Percentiles rank a stretch among this genome's conserved stretches.
Conservation (phyloP, 2,797 vertebrate species). For the Amniataba percoides region DNA sequence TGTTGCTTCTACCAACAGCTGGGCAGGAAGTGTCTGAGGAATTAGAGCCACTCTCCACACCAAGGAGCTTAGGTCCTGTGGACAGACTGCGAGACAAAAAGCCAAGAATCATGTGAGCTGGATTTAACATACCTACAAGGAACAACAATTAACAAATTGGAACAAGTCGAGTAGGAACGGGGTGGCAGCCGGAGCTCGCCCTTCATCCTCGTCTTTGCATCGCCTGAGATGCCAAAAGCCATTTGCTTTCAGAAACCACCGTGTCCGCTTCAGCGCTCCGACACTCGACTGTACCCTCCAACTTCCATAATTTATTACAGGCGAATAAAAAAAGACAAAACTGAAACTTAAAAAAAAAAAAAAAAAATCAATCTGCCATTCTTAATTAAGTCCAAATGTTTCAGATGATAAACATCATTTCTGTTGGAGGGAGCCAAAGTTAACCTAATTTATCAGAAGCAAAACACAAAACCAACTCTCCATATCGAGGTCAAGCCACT, state of each 20-base stretch:
- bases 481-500: conserved; percentile 80
- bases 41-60: conserved; percentile 47
- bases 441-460: conserved; percentile 68
- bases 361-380: background rate
- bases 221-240: conserved; percentile 48
- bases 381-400: background rate
- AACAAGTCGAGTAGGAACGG: conserved; percentile 27
- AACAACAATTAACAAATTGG: conserved; percentile 55
- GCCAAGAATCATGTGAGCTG: conserved; percentile 73
- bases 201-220: conserved; percentile 31
- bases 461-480: conserved; percentile 58
- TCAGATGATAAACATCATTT: background rate
- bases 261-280: conserved; percentile 32
- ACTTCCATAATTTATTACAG: background rate
- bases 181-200: background rate
- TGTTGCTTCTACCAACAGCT: conserved; percentile 34
- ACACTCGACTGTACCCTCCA: conserved; percentile 2
- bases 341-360: background rate
- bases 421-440: conserved; percentile 32
- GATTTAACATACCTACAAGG: conserved; percentile 70
- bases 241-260: conserved; percentile 48
- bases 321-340: background rate
- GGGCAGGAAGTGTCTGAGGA: conserved; percentile 43
- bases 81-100: conserved; percentile 53
- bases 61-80: conserved; percentile 54